A percentile compares a stretch with the other conserved stretches of the same genome.
Evolutionary conservation across 2,113 vertebrate genomes (phyloP).

Genomic region (Gyps fulvus): DNA sequence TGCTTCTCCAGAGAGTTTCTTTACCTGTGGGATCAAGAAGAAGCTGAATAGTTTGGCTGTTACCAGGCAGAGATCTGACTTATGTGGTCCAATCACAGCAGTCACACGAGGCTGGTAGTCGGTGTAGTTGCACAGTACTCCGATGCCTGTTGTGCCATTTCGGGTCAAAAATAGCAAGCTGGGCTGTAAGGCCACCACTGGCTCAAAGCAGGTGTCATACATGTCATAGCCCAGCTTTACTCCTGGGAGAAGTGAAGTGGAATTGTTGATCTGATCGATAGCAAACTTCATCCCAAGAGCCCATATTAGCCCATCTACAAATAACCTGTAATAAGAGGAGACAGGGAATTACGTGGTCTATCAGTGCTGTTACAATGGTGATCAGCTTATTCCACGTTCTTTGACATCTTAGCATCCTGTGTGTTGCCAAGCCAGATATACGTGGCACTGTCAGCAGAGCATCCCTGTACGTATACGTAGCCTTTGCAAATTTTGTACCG

Average conservation of each 20-base stretch:
- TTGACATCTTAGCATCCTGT: background rate
- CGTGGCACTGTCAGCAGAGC: background rate
- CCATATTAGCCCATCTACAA: conserved; percentile 68
- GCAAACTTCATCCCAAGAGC: conserved; percentile 84
- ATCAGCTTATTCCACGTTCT: rapidly evolving
- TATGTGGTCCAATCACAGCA: conserved; percentile 82
- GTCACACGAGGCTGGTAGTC: conserved; percentile 77
- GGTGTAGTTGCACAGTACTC: conserved; percentile 77
- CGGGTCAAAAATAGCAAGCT: conserved; percentile 77
- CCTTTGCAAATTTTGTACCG: background rate
- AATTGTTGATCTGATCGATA: conserved; percentile 87
- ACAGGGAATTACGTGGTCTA: rapidly evolving
- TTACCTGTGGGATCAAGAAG: conserved; percentile 88
- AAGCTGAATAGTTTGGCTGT: conserved; percentile 81
- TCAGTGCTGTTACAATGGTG: rapidly evolving
- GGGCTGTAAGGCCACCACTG: conserved; percentile 72
- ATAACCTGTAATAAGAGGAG: conserved; percentile 60
- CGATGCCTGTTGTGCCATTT: background rate
- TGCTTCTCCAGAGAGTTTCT: background rate
- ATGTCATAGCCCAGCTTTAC: conserved; percentile 80
- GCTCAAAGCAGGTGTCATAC: conserved; percentile 75
- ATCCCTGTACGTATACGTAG: background rate
- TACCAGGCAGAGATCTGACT: conserved; percentile 74
- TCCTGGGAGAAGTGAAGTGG: conserved; percentile 75
- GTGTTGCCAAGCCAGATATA: background rate